Percentiles rank a stretch among this genome's conserved stretches.
These are phyloP conservation scores for Octomys mimax DNA, from an alignment of 2,797 vertebrate genomes.

Conservation along the genomic window DNA sequence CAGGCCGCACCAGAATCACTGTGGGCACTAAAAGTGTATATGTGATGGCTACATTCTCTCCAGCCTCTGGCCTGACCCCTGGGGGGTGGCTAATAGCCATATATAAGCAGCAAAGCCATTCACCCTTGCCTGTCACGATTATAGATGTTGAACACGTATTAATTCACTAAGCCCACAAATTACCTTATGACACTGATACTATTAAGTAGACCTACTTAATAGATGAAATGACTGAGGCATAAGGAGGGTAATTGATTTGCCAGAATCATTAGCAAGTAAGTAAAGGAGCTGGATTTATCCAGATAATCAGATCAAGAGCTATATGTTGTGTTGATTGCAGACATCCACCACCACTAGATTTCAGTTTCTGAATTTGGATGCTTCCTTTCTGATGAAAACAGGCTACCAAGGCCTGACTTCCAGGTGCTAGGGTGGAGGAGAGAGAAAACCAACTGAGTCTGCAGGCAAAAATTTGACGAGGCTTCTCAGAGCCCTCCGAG, in stretches of 20 bases:
- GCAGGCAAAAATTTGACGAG: not conserved
- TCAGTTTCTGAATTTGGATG: not conserved
- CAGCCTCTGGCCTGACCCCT: not conserved
- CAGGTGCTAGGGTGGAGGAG: not conserved
- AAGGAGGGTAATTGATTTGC: conserved; percentile 24
- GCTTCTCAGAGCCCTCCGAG: not conserved
- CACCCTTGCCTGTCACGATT: not conserved
- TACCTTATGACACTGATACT: conserved; percentile 24
- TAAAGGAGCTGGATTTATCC: not conserved
- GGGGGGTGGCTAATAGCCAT: not conserved
- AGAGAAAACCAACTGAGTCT: not conserved
- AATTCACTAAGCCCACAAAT: conserved; percentile 55
- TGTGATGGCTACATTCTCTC: not conserved
- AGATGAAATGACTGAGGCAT: not conserved
- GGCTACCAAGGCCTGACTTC: not conserved
- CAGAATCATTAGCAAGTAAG: not conserved
- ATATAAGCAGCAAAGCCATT: not conserved
- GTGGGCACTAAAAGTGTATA: not conserved
- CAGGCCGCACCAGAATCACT: not conserved
- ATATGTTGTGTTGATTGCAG: not conserved
- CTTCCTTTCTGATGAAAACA: not conserved
- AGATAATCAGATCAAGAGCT: not conserved
- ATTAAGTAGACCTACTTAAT: not conserved
- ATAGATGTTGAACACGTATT: not conserved
- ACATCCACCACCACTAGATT: accelerated